Base-by-base conservation (phyloP, 2,888 invertebrate species). In the Calameuta pallipes region DNA sequence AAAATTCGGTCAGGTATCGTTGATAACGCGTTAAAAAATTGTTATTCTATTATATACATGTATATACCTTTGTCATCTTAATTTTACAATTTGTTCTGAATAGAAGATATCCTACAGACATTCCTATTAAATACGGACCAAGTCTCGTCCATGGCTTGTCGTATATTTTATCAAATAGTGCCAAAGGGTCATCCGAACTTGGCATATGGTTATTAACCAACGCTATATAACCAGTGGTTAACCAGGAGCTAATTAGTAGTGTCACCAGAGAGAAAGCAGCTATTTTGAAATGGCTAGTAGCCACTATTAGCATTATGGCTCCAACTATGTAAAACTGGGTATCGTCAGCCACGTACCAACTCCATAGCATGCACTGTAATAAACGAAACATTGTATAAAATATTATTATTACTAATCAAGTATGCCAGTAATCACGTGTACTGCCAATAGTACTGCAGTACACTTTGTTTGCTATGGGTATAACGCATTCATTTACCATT, bases 131-230 rank as follows among this genome's bases (percentile, higher is more conserved):
- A 90, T 97, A 97, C 0, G 97, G 97, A 0, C 97, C 97, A 23
- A 97, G 92, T 79, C 97, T 92, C 0, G 97, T 97, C 96, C 97
- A 97, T 1, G 97, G 97, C 91, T 97, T 97, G 92, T 97, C 97
- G 90, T 97, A 97, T 85, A 97, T 96, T 92, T 97, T 96, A 91
- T 97, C 97, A 90, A 97, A 97, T 76, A 96, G 93, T 0, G 96
- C 96, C 89, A 97, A 92, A 0, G 97, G 97, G 89, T 97, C 97
- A 86, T 97, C 96, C 30, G 94, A 94, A 91, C 92, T 93, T 11
- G 97, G 97, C 89, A 95, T 94, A 91, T 97, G 96, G 84, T 96
- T 95, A 90, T 96, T 96, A 84, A 93, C 94, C 90, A 95, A 95
- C 0, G 97, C 96, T 70, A 97, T 95, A 88, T 95, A 95, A 41